These are phyloP conservation scores for Anguilla rostrata DNA, from an alignment of 2,113 vertebrate genomes.

Conservation along the genomic window DNA sequence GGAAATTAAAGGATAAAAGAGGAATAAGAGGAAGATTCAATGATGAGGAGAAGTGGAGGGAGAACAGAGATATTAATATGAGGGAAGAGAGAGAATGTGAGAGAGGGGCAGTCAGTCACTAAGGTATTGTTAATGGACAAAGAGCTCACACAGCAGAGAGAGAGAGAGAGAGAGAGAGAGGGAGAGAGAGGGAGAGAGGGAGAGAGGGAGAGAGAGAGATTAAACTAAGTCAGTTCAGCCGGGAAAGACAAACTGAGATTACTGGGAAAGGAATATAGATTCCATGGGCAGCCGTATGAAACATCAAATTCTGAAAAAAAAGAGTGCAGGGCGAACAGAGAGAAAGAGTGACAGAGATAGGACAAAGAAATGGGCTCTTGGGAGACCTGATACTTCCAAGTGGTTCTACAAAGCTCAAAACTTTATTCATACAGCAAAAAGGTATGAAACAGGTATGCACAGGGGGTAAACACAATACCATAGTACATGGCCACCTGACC, in stretches of 20 bases:
- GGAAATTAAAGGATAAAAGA: conserved; percentile 7
- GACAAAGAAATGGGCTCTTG: neutral
- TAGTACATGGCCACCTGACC: neutral
- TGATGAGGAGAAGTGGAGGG: conserved; percentile 19
- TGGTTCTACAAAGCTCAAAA: neutral
- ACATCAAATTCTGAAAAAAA: conserved; percentile 19
- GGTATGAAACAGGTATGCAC: neutral
- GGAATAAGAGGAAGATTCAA: neutral
- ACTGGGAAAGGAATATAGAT: conserved; percentile 29
- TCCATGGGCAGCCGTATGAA: conserved; percentile 23
- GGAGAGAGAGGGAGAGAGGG: neutral
- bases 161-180: neutral
- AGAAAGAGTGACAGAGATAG: neutral
- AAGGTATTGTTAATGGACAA: conserved; percentile 38
- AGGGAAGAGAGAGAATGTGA: conserved; percentile 11
- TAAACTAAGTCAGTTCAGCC: conserved; percentile 27
- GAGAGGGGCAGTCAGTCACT: conserved; percentile 4
- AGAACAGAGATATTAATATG: neutral
- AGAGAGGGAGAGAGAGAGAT: neutral
- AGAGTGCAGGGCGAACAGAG: neutral
- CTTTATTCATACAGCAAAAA: neutral
- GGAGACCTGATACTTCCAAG: neutral
- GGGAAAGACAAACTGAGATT: conserved; percentile 39
- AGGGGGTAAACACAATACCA: neutral
- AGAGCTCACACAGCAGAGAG: conserved; percentile 29